Evolutionary conservation across 2,797 vertebrate species (phyloP).

Genomic region (Ctenopoma kingsleyae): DNA sequence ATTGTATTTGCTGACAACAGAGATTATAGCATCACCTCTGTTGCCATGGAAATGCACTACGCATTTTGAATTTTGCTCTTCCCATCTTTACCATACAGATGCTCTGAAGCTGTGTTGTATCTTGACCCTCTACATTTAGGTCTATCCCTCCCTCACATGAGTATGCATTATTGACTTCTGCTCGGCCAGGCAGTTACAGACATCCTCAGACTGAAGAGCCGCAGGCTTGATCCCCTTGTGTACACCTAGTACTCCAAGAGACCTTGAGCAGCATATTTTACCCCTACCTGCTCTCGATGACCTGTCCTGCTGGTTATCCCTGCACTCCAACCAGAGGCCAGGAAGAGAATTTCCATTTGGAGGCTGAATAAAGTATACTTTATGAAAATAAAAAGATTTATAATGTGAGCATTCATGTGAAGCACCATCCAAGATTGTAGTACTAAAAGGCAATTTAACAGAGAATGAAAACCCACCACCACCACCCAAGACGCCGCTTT

Average conservation of each 20-base stretch:
- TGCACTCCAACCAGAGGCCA: slow-evolving; percentile 11
- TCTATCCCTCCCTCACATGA: slow-evolving; percentile 13
- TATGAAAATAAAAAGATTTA: slow-evolving; percentile 8
- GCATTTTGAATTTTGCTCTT: slow-evolving; percentile 28
- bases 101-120: slow-evolving; percentile 32
- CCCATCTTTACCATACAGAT: slow-evolving; percentile 35
- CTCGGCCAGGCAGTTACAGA: neutral
- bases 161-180: slow-evolving; percentile 27
- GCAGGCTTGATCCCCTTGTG: slow-evolving; percentile 16
- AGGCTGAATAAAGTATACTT: slow-evolving; percentile 11
- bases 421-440: slow-evolving; percentile 6
- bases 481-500: slow-evolving; percentile 1
- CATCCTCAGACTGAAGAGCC: slow-evolving; percentile 9
- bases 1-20: slow-evolving; percentile 18
- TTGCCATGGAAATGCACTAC: slow-evolving; percentile 51
- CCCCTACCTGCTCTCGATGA: slow-evolving; percentile 17
- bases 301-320: slow-evolving; percentile 16
- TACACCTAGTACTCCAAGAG: neutral
- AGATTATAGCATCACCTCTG: slow-evolving; percentile 51
- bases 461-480: slow-evolving; percentile 9
- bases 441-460: slow-evolving; percentile 17
- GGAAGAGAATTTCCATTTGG: slow-evolving; percentile 5
- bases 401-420: slow-evolving; percentile 1
- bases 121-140: slow-evolving; percentile 36
- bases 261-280: slow-evolving; percentile 42